Evolutionary conservation across 2,113 vertebrate species (phyloP), one percentile per base, ranked within the genome.

Genomic region (Bos javanicus): DNA sequence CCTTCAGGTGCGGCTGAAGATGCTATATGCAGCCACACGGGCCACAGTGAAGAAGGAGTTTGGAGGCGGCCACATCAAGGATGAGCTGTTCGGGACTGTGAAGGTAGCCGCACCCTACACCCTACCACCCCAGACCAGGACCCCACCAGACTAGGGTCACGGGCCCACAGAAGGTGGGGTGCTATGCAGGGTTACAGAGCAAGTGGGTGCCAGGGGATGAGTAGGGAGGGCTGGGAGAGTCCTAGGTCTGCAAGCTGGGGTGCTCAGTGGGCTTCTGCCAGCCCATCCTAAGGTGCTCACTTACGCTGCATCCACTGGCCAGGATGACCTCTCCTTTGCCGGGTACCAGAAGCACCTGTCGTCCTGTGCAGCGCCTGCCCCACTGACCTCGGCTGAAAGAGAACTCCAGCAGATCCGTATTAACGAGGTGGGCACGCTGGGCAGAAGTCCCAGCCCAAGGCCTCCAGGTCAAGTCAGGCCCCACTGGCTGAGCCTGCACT

Each of bases 11-110:
- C 99, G 99, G 98, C 99, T 99, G 99, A 99, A 99, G 99, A 99
- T 99, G 99, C 98, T 99, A n/a, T 99, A 99, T 0, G 99, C 99
- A 5, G 99, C 99, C 26, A 99, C 99, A 2, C 99, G 99, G 96
- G 99, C 99, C 48, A 99, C 99, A 0, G 99, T 99, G 98, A 99
- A 99, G 99, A 99, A 99, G 97, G 99, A 99, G 98, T 99, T 99
- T 97, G 99, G 99, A 0, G 99, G 99, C 5, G 99, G 99, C 13
- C 99, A 99, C 98, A 99, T 99, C 92, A 99, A 99, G 98, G 99
- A 99, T 0, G 99, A 99, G 97, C 98, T 99, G 95, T 99, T 99
- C 52, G 99, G 99, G 86, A 99, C 99, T 0, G 98, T 99, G n/a
- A 99, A 99, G 99, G 99, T 99, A 98, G 48, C 36, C 26, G 80